Base-by-base conservation (phyloP, 2,113 vertebrate genomes). In the Perca schrenkii region DNA sequence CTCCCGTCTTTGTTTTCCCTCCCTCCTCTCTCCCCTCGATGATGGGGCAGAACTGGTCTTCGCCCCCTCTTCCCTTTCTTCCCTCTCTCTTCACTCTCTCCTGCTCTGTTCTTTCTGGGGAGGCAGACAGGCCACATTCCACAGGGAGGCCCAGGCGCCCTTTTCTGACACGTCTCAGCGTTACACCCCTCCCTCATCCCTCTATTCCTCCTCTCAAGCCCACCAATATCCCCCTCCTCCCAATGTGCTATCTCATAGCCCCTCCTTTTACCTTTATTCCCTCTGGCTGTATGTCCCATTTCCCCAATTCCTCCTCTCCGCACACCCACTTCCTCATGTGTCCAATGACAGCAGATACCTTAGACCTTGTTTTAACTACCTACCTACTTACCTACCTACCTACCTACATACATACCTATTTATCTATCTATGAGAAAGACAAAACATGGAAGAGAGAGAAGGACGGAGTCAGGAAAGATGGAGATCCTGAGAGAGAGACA, bases 61-160 rank as follows among this genome's bases (percentile, higher is more conserved):
- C 65, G 49, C 89, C 80, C 86, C 85, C 80, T 86, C 78, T 86
- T 83, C 82, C 79, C 88, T 84, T 74, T 90, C 85, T 89, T 86
- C 83, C 53, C 80, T 90, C 89, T 84, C 71, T 79, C 89, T 87
- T 77, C 84, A 56, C 79, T 76, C 82, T 79, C 85, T 83, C 77
- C 72, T 77, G 75, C 85, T 92, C 91, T 90, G 91, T 93, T 92
- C 90, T 91, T 93, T 93, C 90, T 90, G 93, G 93, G 92, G 93
- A 95, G 94, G 94, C 94, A 96, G 95, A 96, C 94, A 94, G 94
- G 94, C 89, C 92, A 94, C 96, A 96, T 96, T 96, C 96, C 96
- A 95, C 92, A 93, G 94, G 95, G 95, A 94, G 95, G 93, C 95
- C 95, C 94, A 87, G 94, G 94, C 94, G 93, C 95, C 90, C 93